Conservation (phyloP, 1,140 invertebrate species). For the Leguminivora glycinivorella region DNA sequence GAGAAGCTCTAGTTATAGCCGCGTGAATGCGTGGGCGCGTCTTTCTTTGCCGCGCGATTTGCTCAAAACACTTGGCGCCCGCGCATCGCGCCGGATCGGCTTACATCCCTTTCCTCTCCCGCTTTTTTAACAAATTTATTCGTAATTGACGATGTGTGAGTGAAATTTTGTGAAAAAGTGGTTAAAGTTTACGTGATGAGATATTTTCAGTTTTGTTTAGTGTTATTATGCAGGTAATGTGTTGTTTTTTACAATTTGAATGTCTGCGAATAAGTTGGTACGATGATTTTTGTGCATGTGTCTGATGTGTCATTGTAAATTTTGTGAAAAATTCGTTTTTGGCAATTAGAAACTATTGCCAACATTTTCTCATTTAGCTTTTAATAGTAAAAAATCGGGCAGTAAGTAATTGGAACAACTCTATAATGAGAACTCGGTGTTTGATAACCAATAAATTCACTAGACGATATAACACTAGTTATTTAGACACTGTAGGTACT, state of each 20-base stretch:
- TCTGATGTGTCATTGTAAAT: no score
- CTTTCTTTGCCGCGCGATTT: constrained; percentile 59
- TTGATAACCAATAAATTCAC: background rate
- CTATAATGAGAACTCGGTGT: background rate
- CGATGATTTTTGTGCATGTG: background rate
- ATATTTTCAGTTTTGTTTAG: constrained; percentile 64
- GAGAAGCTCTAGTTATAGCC: constrained; percentile 67
- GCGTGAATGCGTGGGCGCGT: constrained; percentile 63
- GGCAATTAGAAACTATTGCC: background rate
- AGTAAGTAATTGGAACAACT: no score
- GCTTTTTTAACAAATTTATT: constrained; percentile 4
- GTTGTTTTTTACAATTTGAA: constrained; percentile 20
- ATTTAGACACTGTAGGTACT: background rate
- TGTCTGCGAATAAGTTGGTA: background rate
- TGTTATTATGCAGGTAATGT: constrained; percentile 61
- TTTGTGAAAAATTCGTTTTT: background rate
- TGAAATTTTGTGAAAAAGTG: constrained; percentile 7
- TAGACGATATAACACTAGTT: background rate
- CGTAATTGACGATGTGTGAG: constrained; percentile 1
- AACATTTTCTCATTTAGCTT: background rate
- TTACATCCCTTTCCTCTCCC: constrained; percentile 46
- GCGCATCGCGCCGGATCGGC: constrained; percentile 48
- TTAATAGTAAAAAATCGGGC: no score
- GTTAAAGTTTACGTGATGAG: constrained; percentile 45
- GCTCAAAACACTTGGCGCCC: constrained; percentile 64